A percentile compares a stretch with the other conserved stretches of the same genome.
These are phyloP conservation scores for Drosophila sucinea DNA, from an alignment of 1,140 invertebrate genomes.

Conservation along the genomic window DNA sequence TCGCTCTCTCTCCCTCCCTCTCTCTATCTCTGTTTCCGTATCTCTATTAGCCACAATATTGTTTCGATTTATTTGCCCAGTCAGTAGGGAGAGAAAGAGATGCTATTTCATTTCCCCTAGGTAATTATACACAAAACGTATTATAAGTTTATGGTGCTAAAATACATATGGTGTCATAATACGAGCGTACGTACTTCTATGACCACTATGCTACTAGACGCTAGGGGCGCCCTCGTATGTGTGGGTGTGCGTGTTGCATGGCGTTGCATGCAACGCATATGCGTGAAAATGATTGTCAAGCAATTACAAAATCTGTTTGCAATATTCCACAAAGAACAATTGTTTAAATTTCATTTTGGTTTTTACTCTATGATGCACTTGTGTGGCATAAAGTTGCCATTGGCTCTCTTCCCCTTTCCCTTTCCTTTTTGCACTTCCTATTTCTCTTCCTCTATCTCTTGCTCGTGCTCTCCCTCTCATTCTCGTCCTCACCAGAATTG, in stretches of 20 bases:
- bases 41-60: conserved; percentile 11
- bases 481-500: not conserved
- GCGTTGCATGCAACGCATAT: conserved; percentile 29
- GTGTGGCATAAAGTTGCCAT: conserved; percentile 23
- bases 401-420: not conserved
- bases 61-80: conserved; percentile 22
- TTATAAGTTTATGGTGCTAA: conserved; percentile 37
- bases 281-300: conserved; percentile 46
- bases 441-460: not conserved
- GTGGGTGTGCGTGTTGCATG: conserved; percentile 9
- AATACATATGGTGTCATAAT: conserved; percentile 53
- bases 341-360: conserved; percentile 51
- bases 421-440: not conserved
- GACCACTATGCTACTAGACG: conserved; percentile 1
- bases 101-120: conserved; percentile 13
- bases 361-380: conserved; percentile 21
- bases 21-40: not conserved
- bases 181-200: conserved; percentile 16
- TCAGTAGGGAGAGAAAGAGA: conserved; percentile 5
- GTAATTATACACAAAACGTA: conserved; percentile 29
- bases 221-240: not conserved
- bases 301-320: conserved; percentile 49
- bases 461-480: not conserved
- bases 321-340: conserved; percentile 50
- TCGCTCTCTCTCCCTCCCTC: not conserved